Evolutionary conservation across 2,888 invertebrate genomes (phyloP), one percentile per base, ranked within the genome.

Genomic region (Ophion ventricosus): DNA sequence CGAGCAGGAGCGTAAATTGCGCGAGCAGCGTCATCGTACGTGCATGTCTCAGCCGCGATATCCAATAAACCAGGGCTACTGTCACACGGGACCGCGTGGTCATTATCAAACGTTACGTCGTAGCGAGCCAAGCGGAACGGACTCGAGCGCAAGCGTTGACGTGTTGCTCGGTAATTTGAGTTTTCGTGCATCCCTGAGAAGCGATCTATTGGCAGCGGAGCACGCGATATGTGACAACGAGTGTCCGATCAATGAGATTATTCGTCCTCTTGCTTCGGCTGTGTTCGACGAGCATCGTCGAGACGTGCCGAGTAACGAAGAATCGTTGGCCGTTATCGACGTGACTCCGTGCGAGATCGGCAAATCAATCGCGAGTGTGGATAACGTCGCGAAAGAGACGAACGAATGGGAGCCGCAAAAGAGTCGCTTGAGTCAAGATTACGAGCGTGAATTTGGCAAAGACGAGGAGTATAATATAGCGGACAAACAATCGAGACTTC

Each of bases 101-200:
- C 49, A 88, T 78, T 88, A 88, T 63, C 83, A 83, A 77, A 83
- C 83, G 8, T 75, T 89, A 57, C 87, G 89, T 17, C 90, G 84
- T 40, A 91, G 90, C 72, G 88, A 89, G 64, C 90, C 91, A 7
- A 91, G 90, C 23, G 91, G 91, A 17, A 90, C 91, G 0, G 92
- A 92, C 17, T 91, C 92, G 1, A 91, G 90, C 20, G 89, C 91
- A 7, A 92, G 92, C 70, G 89, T 92, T 56, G 92, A 92, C 61
- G 91, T 92, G 1, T 87, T 92, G 1, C 87, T 92, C n/a, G 91
- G 91, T 29, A 92, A 92, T 87, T 85, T 92, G n/a, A 92, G 92
- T 77, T 86, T 91, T 0, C 87, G 92, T 2, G 91, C 90, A 4
- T 91, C 91, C 3, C 79, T 91, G 35, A 86, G 88, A 77, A 92